phyloP scores from a whole-genome alignment of 2,888 invertebrate genomes.

The Ferrisia virgata region DNA sequence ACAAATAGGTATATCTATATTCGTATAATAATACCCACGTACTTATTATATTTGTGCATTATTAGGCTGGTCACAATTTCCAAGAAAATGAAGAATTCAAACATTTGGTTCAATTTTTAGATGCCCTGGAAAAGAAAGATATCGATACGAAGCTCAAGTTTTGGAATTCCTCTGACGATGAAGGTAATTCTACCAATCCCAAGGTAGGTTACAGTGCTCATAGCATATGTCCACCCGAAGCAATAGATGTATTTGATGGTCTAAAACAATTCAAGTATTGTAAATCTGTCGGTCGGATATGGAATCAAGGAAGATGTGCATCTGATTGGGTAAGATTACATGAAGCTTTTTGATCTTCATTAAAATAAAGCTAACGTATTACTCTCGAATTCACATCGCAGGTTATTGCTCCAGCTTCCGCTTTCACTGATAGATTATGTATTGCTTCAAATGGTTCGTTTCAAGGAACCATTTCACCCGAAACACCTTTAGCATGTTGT shows the following conservation, averaged over 20 bases:
- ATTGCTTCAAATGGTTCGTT: conserved; percentile 45
- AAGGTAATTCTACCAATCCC: neutral
- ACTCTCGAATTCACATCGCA: neutral
- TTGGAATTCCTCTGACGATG: neutral
- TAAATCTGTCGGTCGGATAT: conserved; percentile 73
- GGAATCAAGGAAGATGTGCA: conserved; percentile 85
- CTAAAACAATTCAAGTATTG: conserved; percentile 79
- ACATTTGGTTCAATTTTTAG: neutral
- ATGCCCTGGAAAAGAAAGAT: neutral
- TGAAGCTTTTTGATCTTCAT: neutral
- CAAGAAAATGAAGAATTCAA: conserved; percentile 4
- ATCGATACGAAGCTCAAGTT: neutral
- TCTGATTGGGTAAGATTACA: conserved; percentile 66
- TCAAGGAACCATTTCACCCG: conserved; percentile 43
- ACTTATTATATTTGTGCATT: neutral
- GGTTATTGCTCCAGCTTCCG: conserved; percentile 45
- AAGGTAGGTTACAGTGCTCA: neutral
- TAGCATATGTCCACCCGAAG: neutral
- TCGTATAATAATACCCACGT: neutral
- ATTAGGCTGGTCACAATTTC: conserved; percentile 40
- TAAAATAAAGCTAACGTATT: no score
- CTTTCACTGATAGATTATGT: conserved; percentile 46
- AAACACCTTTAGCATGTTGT: conserved; percentile 47
- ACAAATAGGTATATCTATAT: neutral
- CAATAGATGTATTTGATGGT: conserved; percentile 52